Conservation (phyloP, 2,113 vertebrate genomes). For the Mohoua ochrocephala region DNA sequence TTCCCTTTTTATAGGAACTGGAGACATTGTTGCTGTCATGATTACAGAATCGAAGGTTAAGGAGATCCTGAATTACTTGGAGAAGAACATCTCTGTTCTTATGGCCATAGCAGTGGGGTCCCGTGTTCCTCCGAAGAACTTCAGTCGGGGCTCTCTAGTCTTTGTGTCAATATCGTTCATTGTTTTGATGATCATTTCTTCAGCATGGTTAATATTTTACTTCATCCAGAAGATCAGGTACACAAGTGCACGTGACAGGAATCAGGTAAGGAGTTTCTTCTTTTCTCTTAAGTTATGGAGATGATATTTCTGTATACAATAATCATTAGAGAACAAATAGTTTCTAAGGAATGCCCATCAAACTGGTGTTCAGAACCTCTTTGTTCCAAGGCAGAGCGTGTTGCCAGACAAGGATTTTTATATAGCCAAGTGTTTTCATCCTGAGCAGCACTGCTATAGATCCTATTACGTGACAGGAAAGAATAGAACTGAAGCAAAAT, state of each 20-base stretch:
- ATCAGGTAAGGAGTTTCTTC: slow-evolving; percentile 80
- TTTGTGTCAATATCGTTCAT: slow-evolving; percentile 99
- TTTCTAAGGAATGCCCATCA: neutral
- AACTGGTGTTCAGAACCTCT: neutral
- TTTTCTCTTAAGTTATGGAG: neutral
- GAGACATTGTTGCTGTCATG: slow-evolving; percentile 95
- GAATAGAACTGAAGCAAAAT: neutral
- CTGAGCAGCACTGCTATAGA: neutral
- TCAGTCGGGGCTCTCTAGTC: slow-evolving; percentile 90
- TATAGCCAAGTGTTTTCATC: neutral
- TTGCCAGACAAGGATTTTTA: neutral
- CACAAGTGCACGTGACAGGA: slow-evolving; percentile 87
- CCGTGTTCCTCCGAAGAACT: slow-evolving; percentile 82
- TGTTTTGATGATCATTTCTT: slow-evolving; percentile 96
- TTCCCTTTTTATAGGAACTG: slow-evolving; percentile 82
- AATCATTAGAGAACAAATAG: neutral
- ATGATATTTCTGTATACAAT: neutral
- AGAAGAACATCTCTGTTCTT: slow-evolving; percentile 90
- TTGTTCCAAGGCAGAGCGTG: neutral
- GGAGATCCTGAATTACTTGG: slow-evolving; percentile 90
- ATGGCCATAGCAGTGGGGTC: slow-evolving; percentile 88
- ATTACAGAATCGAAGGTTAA: slow-evolving; percentile 92
- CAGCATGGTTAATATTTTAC: slow-evolving; percentile 98
- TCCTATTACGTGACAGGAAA: neutral
- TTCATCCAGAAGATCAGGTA: slow-evolving; percentile 98